These are phyloP conservation scores for Cochlearius cochlearius DNA, from an alignment of 2,113 vertebrate species.

Conservation along the genomic window DNA sequence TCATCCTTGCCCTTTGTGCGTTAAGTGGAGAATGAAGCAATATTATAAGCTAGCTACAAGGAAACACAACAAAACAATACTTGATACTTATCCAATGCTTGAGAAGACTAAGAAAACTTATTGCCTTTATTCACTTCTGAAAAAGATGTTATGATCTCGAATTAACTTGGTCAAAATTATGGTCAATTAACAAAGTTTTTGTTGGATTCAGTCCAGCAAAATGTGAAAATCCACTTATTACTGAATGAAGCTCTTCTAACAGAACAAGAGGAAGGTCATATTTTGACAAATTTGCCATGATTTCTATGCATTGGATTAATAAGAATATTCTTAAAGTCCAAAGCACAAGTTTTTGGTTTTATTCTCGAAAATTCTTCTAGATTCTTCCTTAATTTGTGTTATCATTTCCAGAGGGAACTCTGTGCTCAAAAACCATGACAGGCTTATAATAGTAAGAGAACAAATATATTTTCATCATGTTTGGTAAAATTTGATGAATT, in stretches of 20 bases:
- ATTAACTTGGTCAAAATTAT: not conserved
- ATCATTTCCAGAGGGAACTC: not conserved
- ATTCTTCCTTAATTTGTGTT: not conserved
- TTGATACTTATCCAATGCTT: not conserved
- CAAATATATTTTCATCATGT: not conserved
- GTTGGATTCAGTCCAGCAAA: not conserved
- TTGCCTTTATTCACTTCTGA: not conserved
- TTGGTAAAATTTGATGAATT: not conserved
- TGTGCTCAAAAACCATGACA: not conserved
- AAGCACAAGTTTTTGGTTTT: not conserved
- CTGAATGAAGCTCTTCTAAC: not conserved
- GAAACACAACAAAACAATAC: constrained; percentile 5
- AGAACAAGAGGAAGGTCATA: not conserved
- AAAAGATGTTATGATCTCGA: not conserved
- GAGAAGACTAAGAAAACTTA: not conserved
- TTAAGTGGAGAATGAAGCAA: constrained; percentile 12
- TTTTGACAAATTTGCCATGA: not conserved
- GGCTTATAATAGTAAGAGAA: not conserved
- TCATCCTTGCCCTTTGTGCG: constrained; percentile 1
- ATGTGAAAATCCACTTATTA: not conserved
- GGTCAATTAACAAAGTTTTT: not conserved
- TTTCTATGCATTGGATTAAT: not conserved
- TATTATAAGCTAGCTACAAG: not conserved
- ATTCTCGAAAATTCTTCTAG: not conserved
- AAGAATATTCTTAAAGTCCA: not conserved